Base-by-base conservation (phyloP, 1,140 invertebrate genomes). In the Hesperophylax magnus region DNA sequence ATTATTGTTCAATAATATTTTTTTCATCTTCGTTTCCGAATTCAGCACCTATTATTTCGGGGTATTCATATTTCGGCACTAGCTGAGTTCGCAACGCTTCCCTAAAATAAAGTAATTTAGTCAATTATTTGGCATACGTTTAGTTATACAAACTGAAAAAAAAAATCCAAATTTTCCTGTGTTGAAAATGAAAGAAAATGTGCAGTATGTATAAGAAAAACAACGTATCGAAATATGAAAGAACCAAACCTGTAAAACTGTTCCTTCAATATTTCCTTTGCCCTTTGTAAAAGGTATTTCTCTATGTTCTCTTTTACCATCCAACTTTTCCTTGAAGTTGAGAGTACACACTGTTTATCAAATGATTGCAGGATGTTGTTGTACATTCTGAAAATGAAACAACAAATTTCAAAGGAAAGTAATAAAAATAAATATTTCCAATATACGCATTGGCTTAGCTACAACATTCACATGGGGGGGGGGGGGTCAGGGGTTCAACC, bases 191-290 rank as follows among this genome's bases (percentile, higher is more conserved):
- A n/a, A n/a, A n/a, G n/a, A n/a, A n/a, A n/a, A n/a, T n/a, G n/a
- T n/a, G n/a, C n/a, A n/a, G n/a, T n/a, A n/a, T n/a, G n/a, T n/a
- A n/a, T n/a, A n/a, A n/a, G n/a, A n/a, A n/a, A n/a, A n/a, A n/a
- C n/a, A n/a, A n/a, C n/a, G n/a, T n/a, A n/a, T n/a, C n/a, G n/a
- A n/a, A n/a, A n/a, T n/a, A 4, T 39, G 7, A 39, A 39, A 39
- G 5, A 39, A 47, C 39, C 39, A 17, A 22, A 75, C 71, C 71
- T 75, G 54, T 75, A 75, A 75, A 75, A 75, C 56, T 75, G 22
- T 58, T 75, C 71, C 11, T 56, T 54, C 15, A 75, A 1, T 58
- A 11, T 75, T 56, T 75, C 71, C 24, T 75, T 75, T 31, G 52
- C 52, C 14, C 71, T 18, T 18, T 75, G 71, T 34, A 58, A 22